Conservation (phyloP, 2,797 vertebrate genomes). For the Caiman crocodilus region DNA sequence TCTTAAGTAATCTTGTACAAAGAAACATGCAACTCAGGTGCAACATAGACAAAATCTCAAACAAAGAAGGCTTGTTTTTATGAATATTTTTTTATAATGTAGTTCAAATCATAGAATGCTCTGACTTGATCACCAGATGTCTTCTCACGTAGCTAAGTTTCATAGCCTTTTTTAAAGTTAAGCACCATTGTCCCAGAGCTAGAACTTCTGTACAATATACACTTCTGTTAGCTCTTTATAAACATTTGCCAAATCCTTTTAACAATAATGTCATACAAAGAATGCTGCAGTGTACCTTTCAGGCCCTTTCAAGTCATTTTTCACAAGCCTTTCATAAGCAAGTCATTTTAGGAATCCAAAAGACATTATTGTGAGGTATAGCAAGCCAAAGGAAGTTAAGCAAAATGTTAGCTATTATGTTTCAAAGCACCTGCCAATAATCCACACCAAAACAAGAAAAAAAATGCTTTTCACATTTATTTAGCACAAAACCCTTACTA, state of each 20-base stretch:
- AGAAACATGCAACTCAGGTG: neutral
- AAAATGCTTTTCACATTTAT: neutral
- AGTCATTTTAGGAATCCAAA: neutral
- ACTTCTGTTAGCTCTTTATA: neutral
- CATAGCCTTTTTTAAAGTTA: neutral
- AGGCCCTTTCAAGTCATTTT: neutral
- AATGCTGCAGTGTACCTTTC: neutral
- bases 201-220: neutral
- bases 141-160: neutral
- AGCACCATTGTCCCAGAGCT: neutral
- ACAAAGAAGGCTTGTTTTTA: neutral
- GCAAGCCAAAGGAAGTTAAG: neutral
- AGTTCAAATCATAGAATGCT: neutral
- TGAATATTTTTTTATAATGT: neutral
- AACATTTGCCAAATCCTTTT: neutral
- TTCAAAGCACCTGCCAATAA: neutral
- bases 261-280: neutral
- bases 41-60: neutral
- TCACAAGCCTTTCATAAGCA: neutral
- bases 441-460: neutral
- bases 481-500: neutral
- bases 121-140: neutral
- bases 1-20: neutral
- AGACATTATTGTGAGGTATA: neutral
- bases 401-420: neutral